A percentile compares a stretch with the other conserved stretches of the same genome.
Conservation (phyloP, 1,140 invertebrate species). For the Rhopalosiphum padi region DNA sequence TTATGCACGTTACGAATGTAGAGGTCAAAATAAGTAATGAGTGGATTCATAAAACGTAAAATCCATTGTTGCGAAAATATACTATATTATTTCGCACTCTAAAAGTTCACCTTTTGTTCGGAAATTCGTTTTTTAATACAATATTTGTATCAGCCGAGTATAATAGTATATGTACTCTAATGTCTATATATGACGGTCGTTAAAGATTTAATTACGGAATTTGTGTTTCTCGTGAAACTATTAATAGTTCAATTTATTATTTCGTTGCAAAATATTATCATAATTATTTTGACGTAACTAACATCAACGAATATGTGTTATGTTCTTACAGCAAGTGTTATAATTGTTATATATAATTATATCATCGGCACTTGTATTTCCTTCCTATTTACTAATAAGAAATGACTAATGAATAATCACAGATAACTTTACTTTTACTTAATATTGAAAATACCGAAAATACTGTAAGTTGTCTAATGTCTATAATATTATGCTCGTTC, state of each 20-base stretch:
- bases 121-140: background rate
- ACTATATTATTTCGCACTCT: background rate
- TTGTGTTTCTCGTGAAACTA: background rate
- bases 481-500: background rate
- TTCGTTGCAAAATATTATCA: no score
- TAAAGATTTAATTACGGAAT: background rate
- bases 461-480: background rate
- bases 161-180: background rate
- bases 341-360: background rate
- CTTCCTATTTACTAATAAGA: background rate
- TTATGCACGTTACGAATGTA: background rate
- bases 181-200: background rate
- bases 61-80: background rate
- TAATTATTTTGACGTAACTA: no score
- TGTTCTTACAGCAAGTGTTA: background rate
- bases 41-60: background rate
- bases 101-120: background rate
- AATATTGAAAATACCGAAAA: background rate
- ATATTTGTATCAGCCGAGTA: background rate
- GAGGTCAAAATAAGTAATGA: background rate
- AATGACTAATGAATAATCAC: background rate
- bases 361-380: background rate
- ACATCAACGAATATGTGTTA: background rate
- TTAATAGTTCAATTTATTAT: no score
- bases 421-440: background rate